Evolutionary conservation across 2,113 vertebrate species (phyloP), one percentile per base, ranked within the genome.

Genomic region (Shinisaurus crocodilurus): DNA sequence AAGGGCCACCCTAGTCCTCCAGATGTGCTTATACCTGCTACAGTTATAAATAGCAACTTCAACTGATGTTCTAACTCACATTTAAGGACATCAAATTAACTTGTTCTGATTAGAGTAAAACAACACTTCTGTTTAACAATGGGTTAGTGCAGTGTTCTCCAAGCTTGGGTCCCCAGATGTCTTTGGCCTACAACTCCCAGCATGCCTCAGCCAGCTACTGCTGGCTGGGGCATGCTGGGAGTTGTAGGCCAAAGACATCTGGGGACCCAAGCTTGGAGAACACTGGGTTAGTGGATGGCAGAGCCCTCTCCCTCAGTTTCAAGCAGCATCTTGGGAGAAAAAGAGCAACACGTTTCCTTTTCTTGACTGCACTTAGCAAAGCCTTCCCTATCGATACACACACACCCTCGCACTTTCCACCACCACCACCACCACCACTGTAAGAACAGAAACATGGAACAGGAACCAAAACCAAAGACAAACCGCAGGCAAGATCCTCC

Each of bases 401-500:
- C n/a, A n/a, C n/a, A n/a, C n/a, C n/a, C n/a, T 63, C 18, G 50
- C 45, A 37, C 20, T 88, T 70, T 57, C 65, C 45, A 72, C 18
- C 50, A 54, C 29, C 0, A n/a, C n/a, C n/a, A n/a, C n/a, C n/a
- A n/a, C n/a, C n/a, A n/a, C n/a, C n/a, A n/a, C n/a, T n/a, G 18
- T n/a, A n/a, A 70, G 1, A 27, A 70, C 18, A 45, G 43, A 10
- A 6, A 77, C 29, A 76, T 20, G 16, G 60, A 43, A 79, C 40
- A 8, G 27, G 40, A 43, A 79, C 50, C 23, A 65, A 32, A 67
- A 85, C 80, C 18, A 54, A 54, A 91, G 87, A 79, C 89, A 95
- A 94, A 88, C 91, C 86, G 89, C 91, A 94, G 60, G 16, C 6
- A 57, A 57, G 37, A 93, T 87, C 90, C 83, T 83, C 89, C 89